Percentiles rank a stretch among this genome's conserved stretches.
Evolutionary conservation across 2,797 vertebrate genomes (phyloP).

Genomic region (Protosalanx chinensis): DNA sequence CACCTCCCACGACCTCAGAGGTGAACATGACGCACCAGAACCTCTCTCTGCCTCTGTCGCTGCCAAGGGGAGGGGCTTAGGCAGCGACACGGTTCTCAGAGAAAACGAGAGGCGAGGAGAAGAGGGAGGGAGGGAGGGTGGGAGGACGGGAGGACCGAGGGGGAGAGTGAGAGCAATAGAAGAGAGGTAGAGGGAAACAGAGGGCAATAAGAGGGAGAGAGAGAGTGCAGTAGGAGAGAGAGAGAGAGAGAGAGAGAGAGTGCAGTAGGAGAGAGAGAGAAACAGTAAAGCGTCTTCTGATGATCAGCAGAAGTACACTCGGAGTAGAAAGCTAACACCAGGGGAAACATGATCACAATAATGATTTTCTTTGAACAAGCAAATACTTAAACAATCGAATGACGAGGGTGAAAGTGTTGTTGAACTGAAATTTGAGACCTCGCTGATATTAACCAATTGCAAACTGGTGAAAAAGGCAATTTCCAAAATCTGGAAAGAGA

Average conservation of each 20-base stretch:
- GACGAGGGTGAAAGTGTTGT: conserved; percentile 14
- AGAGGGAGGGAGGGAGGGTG: conserved; percentile 13
- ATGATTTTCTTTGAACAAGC: conserved; percentile 46
- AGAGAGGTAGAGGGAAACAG: conserved; percentile 10
- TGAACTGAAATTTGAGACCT: background rate
- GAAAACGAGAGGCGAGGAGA: conserved; percentile 39
- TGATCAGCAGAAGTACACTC: conserved; percentile 51
- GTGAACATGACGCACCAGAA: conserved; percentile 42
- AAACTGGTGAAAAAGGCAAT: background rate
- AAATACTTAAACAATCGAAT: conserved; percentile 34
- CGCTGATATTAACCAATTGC: background rate
- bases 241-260: conserved; percentile 32
- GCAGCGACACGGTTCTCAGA: conserved; percentile 57
- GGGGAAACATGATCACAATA: conserved; percentile 40
- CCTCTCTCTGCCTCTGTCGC: conserved; percentile 28
- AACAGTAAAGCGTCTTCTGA: conserved; percentile 29
- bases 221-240: conserved; percentile 17
- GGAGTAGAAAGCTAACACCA: conserved; percentile 58
- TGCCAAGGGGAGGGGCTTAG: conserved; percentile 47
- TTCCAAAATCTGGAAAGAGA: no score
- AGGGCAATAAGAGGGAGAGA: conserved; percentile 19
- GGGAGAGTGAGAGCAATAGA: background rate
- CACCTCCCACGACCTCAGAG: conserved; percentile 20
- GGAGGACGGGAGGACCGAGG: background rate
- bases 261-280: conserved; percentile 5